A percentile compares a stretch with the other conserved stretches of the same genome.
phyloP scores from a whole-genome alignment of 2,113 vertebrate species.

The Alouatta palliata region DNA sequence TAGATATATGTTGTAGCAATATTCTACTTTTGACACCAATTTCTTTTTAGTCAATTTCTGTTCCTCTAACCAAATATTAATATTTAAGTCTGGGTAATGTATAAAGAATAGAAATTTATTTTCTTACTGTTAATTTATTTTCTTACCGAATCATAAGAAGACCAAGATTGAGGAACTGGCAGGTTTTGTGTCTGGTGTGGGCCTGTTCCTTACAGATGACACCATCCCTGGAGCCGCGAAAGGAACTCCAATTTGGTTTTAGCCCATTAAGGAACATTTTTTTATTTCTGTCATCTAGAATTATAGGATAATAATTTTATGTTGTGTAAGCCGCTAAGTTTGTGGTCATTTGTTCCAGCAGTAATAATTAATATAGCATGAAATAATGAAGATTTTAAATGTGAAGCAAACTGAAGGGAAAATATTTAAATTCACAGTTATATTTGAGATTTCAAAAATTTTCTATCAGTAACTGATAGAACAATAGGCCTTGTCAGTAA shows the following conservation, averaged over 20 bases:
- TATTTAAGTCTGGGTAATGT: background rate
- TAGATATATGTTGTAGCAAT: background rate
- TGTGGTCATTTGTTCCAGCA: background rate
- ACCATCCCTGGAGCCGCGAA: background rate
- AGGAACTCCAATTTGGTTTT: background rate
- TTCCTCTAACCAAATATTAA: background rate
- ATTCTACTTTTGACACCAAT: background rate
- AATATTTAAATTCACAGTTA: background rate
- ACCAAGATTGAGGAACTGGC: background rate
- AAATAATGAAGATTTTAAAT: background rate
- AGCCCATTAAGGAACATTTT: background rate
- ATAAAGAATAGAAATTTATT: background rate
- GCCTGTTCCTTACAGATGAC: background rate
- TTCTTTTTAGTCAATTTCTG: background rate
- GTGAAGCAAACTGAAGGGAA: background rate
- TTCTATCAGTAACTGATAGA: background rate
- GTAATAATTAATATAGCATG: background rate
- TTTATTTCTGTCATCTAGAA: background rate
- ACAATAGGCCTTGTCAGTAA: background rate
- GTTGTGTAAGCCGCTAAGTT: background rate
- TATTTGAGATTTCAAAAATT: background rate
- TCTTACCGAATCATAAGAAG: background rate
- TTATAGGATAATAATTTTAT: background rate
- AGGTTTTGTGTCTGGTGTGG: background rate
- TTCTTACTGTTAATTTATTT: background rate